Conservation (phyloP, 2,888 invertebrate species). For the Tachina grossa region DNA sequence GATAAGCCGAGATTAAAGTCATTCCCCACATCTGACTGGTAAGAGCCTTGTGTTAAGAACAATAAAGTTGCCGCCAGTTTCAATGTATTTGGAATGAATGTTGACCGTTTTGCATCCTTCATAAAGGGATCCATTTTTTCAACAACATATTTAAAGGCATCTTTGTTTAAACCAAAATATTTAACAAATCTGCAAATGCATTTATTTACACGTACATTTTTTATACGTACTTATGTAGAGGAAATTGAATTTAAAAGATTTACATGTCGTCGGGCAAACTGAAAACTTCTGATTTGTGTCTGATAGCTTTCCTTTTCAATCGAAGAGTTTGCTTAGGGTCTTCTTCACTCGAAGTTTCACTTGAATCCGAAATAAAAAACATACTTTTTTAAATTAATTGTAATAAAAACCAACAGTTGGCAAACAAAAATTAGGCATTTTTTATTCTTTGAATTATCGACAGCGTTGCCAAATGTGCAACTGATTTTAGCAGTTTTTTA, state of each 20-base stretch:
- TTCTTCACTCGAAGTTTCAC: conserved; percentile 17
- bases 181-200: conserved; percentile 13
- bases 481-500: too few relatives aligned
- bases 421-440: background rate
- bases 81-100: background rate
- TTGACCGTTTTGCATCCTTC: background rate
- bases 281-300: conserved; percentile 13
- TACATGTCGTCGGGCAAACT: conserved; percentile 14
- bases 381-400: background rate
- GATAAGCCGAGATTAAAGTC: conserved; percentile 11
- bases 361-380: conserved; percentile 17
- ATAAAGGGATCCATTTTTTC: background rate
- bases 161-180: conserved; percentile 10
- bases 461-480: too few relatives aligned
- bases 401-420: background rate
- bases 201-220: background rate
- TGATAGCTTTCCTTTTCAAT: background rate
- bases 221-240: background rate
- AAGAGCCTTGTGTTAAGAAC: conserved; percentile 9
- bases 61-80: conserved; percentile 20
- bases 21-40: background rate
- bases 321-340: background rate
- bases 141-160: background rate
- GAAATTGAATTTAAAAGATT: background rate
- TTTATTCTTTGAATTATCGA: too few relatives aligned